phyloP scores from a whole-genome alignment of 2,888 invertebrate species.

The Polia nebulosa region DNA sequence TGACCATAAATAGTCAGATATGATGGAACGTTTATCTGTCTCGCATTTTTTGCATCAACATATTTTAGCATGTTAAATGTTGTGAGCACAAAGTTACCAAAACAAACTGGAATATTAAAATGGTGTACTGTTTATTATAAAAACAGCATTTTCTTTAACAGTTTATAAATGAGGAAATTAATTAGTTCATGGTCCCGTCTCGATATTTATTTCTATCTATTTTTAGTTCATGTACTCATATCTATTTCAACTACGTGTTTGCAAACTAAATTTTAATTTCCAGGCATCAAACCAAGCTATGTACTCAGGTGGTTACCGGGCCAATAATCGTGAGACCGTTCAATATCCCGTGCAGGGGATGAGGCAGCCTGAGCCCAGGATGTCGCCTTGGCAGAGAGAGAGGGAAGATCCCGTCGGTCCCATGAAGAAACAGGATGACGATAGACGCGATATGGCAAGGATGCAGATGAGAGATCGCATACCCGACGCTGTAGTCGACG shows the following conservation, averaged over 20 bases:
- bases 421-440: slow-evolving; percentile 75
- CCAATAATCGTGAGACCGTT: slow-evolving; percentile 73
- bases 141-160: not conserved
- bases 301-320: slow-evolving; percentile 85
- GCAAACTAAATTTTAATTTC: slow-evolving; percentile 86
- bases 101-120: not conserved
- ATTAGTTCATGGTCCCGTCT: slow-evolving; percentile 12
- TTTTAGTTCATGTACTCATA: slow-evolving; percentile 35
- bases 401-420: slow-evolving; percentile 66
- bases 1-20: slow-evolving; percentile 1
- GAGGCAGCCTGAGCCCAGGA: slow-evolving; percentile 64
- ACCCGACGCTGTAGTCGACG: slow-evolving; percentile 56
- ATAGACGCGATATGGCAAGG: slow-evolving; percentile 66
- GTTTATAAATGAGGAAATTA: slow-evolving; percentile 2
- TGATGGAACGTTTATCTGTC: not conserved
- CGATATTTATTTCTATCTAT: slow-evolving; percentile 10
- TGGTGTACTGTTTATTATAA: not conserved
- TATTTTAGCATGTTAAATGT: not conserved
- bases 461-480: slow-evolving; percentile 60
- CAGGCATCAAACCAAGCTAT: slow-evolving; percentile 86
- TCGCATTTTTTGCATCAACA: not conserved
- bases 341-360: slow-evolving; percentile 70
- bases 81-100: not conserved
- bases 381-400: slow-evolving; percentile 77
- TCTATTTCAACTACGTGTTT: slow-evolving; percentile 68